Conservation (phyloP, 2,888 invertebrate genomes). For the Omphaloscelis lunosa region DNA sequence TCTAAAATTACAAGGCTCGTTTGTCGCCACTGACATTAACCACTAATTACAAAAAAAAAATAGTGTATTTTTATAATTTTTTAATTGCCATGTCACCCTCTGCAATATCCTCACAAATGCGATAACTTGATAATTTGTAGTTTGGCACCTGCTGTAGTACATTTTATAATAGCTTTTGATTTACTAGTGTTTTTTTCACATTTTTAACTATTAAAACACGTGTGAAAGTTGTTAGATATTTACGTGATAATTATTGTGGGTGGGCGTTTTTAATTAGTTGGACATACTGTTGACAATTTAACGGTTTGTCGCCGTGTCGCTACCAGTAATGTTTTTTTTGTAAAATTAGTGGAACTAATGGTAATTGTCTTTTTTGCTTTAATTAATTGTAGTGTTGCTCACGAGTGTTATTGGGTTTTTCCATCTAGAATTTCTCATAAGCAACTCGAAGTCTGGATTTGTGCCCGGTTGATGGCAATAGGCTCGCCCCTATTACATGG, state of each 20-base stretch:
- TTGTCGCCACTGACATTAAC: conserved; percentile 21
- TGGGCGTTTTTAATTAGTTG: conserved; percentile 7
- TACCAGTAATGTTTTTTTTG: background rate
- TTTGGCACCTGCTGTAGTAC: conserved; percentile 81
- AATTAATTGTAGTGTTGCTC: background rate
- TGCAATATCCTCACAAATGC: conserved; percentile 69
- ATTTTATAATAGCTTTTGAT: conserved; percentile 51
- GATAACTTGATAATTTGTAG: conserved; percentile 87
- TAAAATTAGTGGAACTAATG: background rate
- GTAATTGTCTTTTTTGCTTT: background rate
- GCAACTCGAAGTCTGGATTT: too few species aligned
- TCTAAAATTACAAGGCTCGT: conserved; percentile 28
- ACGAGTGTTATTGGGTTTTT: too few species aligned
- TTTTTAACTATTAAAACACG: conserved; percentile 41
- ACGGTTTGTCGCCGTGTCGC: background rate
- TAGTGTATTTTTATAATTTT: conserved; percentile 50
- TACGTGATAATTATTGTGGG: conserved; percentile 39
- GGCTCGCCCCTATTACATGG: too few species aligned
- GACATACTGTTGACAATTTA: conserved; percentile 16
- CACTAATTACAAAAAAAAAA: conserved; percentile 54
- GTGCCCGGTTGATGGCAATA: too few species aligned
- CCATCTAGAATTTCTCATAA: too few species aligned
- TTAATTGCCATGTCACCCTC: conserved; percentile 65
- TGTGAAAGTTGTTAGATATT: conserved; percentile 54
- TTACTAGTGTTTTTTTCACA: conserved; percentile 48